Base-by-base conservation (phyloP, 2,888 invertebrate genomes). In the Lasioglossum vierecki region DNA sequence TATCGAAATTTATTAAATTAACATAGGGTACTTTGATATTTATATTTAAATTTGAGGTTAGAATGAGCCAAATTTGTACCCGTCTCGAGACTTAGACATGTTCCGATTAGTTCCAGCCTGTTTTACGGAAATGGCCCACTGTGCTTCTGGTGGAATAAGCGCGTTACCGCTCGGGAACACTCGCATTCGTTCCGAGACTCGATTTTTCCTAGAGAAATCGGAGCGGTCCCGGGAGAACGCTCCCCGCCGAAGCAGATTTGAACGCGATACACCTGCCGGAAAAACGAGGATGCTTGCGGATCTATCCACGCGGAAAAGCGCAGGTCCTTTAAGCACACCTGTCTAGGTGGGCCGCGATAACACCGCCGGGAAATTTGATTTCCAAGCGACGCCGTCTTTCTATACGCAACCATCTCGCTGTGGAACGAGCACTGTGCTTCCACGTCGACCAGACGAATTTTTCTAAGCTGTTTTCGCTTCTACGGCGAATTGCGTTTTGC, bases 311-410 rank as follows among this genome's bases (percentile, higher is more conserved):
- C 68, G 85, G 83, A 88, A 84, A 83, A 72, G 13, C 68, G 75
- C 81, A 41, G 11, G 2, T 77, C 83, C 85, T 87, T 83, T 86
- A 85, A 89, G n/a, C 82, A 87, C 46, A 60, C 41, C 70, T n/a
- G 57, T 57, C 57, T 57, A n/a, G 57, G 60, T 77, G 77, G 73
- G 81, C 35, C 46, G 79, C 57, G 77, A 57, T 73, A 87, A 88
- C 86, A 83, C 87, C 79, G 88, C 80, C 88, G 88, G 88, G 77
- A 86, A 85, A 89, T 88, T 85, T 83, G 85, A 87, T 85, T 84
- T 80, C 18, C 46, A 71, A n/a, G n/a, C 70, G 57, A 53, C 76
- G 30, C 8, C 71, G 70, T n/a, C 72, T 46, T 63, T 79, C 73
- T 18, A 60, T 63, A 44, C 35, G 71, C 35, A 18, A 30, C 39